Evolutionary conservation across 2,113 vertebrate species (phyloP).

Genomic region (Cephalopterus ornatus): DNA sequence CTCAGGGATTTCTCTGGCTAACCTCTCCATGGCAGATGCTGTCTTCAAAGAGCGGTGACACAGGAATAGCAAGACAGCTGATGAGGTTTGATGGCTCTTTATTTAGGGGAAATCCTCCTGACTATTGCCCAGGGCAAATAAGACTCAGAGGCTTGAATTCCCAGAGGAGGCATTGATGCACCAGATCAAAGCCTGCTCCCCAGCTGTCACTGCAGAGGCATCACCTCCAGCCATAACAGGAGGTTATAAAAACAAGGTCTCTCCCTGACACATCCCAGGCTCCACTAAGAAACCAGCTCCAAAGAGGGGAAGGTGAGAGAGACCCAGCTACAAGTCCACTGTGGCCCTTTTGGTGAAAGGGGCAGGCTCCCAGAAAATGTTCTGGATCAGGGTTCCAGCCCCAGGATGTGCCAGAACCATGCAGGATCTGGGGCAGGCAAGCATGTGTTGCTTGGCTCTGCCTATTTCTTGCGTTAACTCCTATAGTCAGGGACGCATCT

Average conservation of each 20-base stretch:
- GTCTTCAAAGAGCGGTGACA: background rate
- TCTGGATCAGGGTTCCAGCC: background rate
- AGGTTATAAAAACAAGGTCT: slow-evolving; percentile 48
- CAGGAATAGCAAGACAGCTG: slow-evolving; percentile 3
- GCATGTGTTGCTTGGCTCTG: fast-evolving
- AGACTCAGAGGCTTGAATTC: slow-evolving; percentile 40
- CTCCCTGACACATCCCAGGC: slow-evolving; percentile 5
- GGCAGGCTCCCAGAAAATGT: background rate
- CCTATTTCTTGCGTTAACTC: background rate
- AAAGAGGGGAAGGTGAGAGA: background rate
- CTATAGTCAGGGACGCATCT: background rate
- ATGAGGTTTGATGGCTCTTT: slow-evolving; percentile 29
- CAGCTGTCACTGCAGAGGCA: background rate
- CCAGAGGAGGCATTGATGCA: slow-evolving; percentile 11
- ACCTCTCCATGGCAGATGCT: background rate
- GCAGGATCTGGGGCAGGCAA: background rate
- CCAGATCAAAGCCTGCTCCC: slow-evolving; percentile 45
- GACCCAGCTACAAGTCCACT: background rate
- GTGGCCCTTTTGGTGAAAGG: background rate
- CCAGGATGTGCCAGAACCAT: fast-evolving
- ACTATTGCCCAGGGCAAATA: slow-evolving; percentile 23
- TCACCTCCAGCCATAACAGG: slow-evolving; percentile 36
- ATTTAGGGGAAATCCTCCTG: slow-evolving; percentile 8
- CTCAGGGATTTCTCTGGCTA: background rate
- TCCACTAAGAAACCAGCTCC: background rate